phyloP scores from a whole-genome alignment of 2,113 vertebrate genomes.

The Rafetus swinhoei region DNA sequence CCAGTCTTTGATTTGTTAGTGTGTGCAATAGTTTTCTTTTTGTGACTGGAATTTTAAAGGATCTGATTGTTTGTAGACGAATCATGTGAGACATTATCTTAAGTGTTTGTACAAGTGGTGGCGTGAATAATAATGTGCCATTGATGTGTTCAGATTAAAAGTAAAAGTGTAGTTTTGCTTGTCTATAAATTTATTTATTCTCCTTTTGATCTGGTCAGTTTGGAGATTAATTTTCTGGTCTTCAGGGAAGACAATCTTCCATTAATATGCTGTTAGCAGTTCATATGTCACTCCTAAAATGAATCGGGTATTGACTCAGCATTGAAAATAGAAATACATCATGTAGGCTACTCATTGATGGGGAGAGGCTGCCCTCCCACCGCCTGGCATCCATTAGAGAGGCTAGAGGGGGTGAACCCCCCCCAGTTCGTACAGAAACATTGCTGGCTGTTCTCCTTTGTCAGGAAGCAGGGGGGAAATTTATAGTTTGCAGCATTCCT shows the following conservation, averaged over 20 bases:
- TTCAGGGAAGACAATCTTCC: not conserved
- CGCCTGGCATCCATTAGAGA: no score
- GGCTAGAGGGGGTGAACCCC: no score
- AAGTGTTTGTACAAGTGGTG: not conserved
- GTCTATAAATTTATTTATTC: not conserved
- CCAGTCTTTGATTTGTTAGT: not conserved
- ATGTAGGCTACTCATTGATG: conserved; percentile 1
- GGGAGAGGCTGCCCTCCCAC: conserved; percentile 18
- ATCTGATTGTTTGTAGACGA: not conserved
- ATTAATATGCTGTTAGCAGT: conserved; percentile 20
- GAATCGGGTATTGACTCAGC: conserved; percentile 16
- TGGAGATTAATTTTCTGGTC: not conserved
- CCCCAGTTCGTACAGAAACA: no score
- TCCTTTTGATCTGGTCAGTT: not conserved
- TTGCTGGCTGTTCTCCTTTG: no score
- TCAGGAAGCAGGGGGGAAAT: no score
- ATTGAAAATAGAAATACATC: conserved; percentile 18
- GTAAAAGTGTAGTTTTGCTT: not conserved
- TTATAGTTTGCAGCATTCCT: no score
- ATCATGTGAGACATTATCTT: not conserved
- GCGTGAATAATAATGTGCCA: not conserved
- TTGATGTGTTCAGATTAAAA: not conserved
- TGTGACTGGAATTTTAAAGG: not conserved
- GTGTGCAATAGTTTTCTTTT: not conserved
- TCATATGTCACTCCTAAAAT: conserved; percentile 23